phyloP scores from a whole-genome alignment of 2,888 invertebrate genomes.

The Cinara cedri region DNA sequence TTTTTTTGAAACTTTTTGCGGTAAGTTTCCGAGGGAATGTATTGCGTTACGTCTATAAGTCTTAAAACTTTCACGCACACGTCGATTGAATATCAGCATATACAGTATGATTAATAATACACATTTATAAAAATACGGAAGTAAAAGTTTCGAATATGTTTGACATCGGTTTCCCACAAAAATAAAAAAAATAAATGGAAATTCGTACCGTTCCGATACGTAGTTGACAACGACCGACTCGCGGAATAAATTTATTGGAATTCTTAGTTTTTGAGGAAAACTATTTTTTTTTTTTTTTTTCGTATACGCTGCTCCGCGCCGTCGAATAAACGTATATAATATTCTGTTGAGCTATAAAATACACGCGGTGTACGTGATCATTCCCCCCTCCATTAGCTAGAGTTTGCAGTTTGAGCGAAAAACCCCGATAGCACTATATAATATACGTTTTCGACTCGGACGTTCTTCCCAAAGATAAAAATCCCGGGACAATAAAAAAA shows the following conservation, averaged over 20 bases:
- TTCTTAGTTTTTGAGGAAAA: neutral
- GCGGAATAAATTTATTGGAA: slow-evolving; percentile 8
- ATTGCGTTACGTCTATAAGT: slow-evolving; percentile 16
- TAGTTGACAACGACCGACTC: neutral
- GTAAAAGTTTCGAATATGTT: slow-evolving; percentile 26
- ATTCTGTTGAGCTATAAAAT: neutral
- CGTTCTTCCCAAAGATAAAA: no score
- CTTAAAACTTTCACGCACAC: slow-evolving; percentile 18
- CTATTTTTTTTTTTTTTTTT: no score
- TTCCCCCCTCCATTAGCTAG: neutral
- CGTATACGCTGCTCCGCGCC: no score
- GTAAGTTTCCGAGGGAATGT: slow-evolving; percentile 30
- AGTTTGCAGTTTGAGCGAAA: no score
- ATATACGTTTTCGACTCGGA: no score
- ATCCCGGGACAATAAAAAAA: no score
- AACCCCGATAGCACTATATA: no score
- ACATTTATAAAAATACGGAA: neutral
- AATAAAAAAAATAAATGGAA: neutral
- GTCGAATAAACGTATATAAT: neutral
- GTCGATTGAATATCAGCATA: slow-evolving; percentile 33
- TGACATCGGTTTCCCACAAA: neutral
- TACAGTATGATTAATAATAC: slow-evolving; percentile 26
- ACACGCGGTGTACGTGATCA: neutral
- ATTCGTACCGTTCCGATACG: neutral
- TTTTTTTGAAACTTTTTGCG: slow-evolving; percentile 27